Percentiles rank a stretch among this genome's conserved stretches.
phyloP scores from a whole-genome alignment of 2,888 invertebrate species.

The Oconnorella tubifera region DNA sequence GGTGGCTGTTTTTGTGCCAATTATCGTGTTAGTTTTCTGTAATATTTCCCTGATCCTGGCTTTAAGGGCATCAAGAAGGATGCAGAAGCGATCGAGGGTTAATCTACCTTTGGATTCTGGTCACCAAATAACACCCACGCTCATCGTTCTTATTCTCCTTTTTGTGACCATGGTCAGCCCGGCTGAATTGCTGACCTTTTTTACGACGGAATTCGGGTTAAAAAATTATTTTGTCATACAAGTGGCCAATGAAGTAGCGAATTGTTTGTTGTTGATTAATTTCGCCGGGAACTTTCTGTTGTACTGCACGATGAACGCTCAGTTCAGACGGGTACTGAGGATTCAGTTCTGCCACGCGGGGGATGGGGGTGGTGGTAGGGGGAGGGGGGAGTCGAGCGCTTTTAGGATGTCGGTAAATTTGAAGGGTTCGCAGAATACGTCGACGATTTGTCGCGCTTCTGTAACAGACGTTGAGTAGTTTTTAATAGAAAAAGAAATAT shows the following conservation, averaged over 20 bases:
- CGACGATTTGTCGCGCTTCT: no score
- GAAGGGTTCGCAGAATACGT: no score
- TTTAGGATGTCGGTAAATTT: no score
- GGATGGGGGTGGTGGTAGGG: no score
- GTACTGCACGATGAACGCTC: constrained; percentile 73
- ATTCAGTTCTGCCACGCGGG: not conserved
- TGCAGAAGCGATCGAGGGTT: constrained; percentile 30
- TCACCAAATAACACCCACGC: constrained; percentile 47
- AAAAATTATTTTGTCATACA: not conserved
- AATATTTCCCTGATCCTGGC: constrained; percentile 48
- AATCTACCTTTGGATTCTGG: constrained; percentile 26
- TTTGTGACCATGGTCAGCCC: constrained; percentile 51
- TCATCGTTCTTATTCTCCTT: constrained; percentile 50
- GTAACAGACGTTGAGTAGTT: no score
- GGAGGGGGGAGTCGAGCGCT: no score
- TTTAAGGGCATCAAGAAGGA: constrained; percentile 44
- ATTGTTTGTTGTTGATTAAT: constrained; percentile 50
- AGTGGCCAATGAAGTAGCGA: constrained; percentile 38
- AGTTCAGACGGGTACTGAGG: constrained; percentile 61
- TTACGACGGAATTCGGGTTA: not conserved
- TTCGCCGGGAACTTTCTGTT: constrained; percentile 70
- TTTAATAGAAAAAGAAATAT: no score
- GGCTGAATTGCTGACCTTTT: constrained; percentile 47
- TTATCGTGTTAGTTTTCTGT: constrained; percentile 46
- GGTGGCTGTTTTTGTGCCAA: constrained; percentile 47